Evolutionary conservation across 30 jellyfish, hydroid and myxozoan genomes (phyloP).

Genomic region (Catostylus mosaicus): DNA sequence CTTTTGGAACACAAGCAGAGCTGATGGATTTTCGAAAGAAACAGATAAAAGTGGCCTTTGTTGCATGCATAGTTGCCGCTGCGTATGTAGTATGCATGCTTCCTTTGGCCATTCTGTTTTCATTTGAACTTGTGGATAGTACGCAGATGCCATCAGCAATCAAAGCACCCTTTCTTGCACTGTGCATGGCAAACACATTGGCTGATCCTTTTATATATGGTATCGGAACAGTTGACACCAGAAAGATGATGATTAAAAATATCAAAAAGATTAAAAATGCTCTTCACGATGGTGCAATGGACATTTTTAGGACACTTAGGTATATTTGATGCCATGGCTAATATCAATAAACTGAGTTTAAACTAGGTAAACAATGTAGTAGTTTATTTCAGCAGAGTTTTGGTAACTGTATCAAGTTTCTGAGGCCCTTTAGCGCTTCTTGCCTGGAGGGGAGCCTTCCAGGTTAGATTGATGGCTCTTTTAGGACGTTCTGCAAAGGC

Average conservation of each 20-base stretch:
- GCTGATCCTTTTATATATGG: conserved; percentile 14
- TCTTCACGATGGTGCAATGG: too few species aligned
- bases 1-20: neutral
- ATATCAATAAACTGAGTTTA: too few species aligned
- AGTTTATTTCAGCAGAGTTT: too few species aligned
- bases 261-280: neutral
- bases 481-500: too few species aligned
- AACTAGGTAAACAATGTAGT: too few species aligned
- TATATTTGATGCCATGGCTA: too few species aligned
- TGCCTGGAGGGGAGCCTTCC: too few species aligned
- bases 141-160: neutral
- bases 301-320: too few species aligned
- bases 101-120: neutral
- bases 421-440: too few species aligned
- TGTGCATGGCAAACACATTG: neutral
- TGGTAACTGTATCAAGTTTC: too few species aligned
- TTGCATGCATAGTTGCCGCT: neutral
- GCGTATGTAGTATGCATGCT: neutral
- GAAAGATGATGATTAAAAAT: neutral
- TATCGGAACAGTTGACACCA: neutral
- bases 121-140: neutral
- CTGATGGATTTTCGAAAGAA: neutral
- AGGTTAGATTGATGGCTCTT: too few species aligned
- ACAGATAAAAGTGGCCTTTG: neutral
- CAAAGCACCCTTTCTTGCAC: neutral